Conservation (phyloP, 2,113 vertebrate species). For the Callithrix jacchus region DNA sequence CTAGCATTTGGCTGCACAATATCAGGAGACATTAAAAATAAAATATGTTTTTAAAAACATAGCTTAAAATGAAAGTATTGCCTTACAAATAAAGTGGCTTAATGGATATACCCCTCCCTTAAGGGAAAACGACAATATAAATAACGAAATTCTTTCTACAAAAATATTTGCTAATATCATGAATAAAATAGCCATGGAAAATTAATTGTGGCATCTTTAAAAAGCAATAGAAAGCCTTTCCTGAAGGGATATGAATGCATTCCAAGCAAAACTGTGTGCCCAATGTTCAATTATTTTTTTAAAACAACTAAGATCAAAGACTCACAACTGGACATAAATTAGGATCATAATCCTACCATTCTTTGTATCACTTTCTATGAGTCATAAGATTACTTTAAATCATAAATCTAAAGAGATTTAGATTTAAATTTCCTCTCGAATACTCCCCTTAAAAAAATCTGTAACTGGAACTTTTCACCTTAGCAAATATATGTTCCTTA, state of each 20-base stretch:
- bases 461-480: neutral
- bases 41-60: neutral
- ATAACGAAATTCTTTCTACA: neutral
- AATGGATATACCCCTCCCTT: neutral
- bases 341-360: neutral
- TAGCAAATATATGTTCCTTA: neutral
- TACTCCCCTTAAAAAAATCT: neutral
- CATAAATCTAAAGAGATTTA: neutral
- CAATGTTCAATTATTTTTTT: neutral
- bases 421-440: neutral
- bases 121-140: neutral
- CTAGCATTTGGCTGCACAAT: neutral
- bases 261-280: neutral
- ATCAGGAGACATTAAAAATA: neutral
- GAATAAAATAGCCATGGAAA: neutral
- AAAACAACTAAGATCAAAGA: neutral
- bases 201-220: neutral
- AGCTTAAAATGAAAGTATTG: neutral
- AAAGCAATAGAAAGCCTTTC: neutral
- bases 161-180: neutral
- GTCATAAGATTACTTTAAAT: neutral
- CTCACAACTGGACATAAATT: neutral
- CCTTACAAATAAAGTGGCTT: neutral
- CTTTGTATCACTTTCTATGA: neutral
- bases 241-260: neutral